A percentile compares a stretch with the other conserved stretches of the same genome.
Conservation (phyloP, 2,113 vertebrate genomes). For the Corapipo altera region DNA sequence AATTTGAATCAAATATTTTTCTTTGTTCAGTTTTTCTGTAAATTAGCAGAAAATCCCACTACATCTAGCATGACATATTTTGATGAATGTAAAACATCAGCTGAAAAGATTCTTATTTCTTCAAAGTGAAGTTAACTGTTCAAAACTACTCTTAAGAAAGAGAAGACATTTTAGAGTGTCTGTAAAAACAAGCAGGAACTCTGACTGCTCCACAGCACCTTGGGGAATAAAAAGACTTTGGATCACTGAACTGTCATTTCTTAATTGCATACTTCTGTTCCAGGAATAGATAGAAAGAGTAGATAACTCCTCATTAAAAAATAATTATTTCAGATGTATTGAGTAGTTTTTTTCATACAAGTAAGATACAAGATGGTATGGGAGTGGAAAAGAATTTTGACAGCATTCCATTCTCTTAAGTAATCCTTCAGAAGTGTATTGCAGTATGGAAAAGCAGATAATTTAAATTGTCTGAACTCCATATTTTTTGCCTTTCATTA, state of each 20-base stretch:
- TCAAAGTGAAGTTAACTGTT: background rate
- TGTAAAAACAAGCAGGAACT: background rate
- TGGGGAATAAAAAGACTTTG: background rate
- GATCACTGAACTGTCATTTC: background rate
- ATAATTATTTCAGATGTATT: background rate
- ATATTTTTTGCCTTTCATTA: background rate
- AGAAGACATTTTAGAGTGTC: background rate
- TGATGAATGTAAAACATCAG: background rate
- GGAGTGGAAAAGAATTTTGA: background rate
- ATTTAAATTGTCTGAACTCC: background rate
- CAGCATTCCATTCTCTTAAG: background rate
- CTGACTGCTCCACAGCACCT: background rate
- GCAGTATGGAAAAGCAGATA: background rate
- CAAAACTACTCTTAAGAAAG: background rate
- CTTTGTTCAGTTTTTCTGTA: background rate
- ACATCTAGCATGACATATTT: background rate
- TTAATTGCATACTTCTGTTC: background rate
- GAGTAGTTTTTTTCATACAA: background rate
- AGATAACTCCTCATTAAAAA: background rate
- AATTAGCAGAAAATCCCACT: background rate
- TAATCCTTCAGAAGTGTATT: background rate
- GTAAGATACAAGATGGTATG: background rate
- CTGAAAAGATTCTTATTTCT: background rate
- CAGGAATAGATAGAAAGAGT: background rate
- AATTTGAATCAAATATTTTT: background rate